Evolutionary conservation across 2,888 invertebrate species (phyloP).

Genomic region (Drosophila suboccidentalis): DNA sequence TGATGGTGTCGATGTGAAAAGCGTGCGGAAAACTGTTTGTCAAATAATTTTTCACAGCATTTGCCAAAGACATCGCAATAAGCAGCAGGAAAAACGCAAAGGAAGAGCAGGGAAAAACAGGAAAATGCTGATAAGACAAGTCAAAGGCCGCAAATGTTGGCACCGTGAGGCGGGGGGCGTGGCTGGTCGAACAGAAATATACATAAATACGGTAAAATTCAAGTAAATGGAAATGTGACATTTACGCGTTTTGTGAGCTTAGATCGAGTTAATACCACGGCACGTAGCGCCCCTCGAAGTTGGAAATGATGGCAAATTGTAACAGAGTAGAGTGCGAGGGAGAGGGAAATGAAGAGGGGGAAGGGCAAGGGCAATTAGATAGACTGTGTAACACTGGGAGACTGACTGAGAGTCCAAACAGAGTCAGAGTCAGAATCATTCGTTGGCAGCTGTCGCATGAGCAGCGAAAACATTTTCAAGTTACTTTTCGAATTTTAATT

Average conservation of each 20-base stretch:
- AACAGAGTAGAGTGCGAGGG: background rate
- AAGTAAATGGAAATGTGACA: conserved; percentile 78
- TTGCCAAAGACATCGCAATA: conserved; percentile 36
- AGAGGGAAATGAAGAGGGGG: background rate
- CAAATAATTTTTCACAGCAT: conserved; percentile 76
- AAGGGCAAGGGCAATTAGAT: conserved; percentile 8
- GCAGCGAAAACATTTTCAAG: conserved; percentile 66
- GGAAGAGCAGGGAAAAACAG: conserved; percentile 21
- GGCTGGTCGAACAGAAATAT: conserved; percentile 66
- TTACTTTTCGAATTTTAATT: conserved; percentile 80
- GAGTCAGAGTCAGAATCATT: conserved; percentile 13
- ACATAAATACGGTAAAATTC: conserved; percentile 70
- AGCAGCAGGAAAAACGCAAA: conserved; percentile 19
- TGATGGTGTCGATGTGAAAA: conserved; percentile 45
- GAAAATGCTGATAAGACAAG: conserved; percentile 64
- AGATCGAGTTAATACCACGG: conserved; percentile 76
- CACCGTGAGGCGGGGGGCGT: conserved; percentile 21
- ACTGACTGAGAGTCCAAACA: conserved; percentile 1
- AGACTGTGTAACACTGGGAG: conserved; percentile 13
- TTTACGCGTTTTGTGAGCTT: conserved; percentile 76
- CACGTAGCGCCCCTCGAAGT: conserved; percentile 55
- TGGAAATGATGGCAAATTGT: conserved; percentile 9
- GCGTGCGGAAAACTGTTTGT: conserved; percentile 78
- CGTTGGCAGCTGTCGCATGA: conserved; percentile 64
- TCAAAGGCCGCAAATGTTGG: conserved; percentile 28